These are phyloP conservation scores for Romanogobio albipinnatus DNA, from an alignment of 2,113 vertebrate genomes.

Conservation along the genomic window DNA sequence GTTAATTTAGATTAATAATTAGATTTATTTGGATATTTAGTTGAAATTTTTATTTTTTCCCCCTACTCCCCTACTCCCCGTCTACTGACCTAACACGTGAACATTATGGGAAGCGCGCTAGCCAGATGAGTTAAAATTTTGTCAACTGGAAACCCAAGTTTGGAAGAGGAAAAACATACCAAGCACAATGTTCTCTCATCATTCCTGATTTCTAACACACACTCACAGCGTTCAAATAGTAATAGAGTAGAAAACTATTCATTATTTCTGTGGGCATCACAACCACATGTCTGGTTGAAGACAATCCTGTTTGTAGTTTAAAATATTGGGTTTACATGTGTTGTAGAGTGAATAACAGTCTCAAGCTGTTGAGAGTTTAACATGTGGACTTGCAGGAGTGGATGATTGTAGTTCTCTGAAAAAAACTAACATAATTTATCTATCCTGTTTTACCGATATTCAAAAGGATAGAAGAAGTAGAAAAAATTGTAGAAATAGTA, in stretches of 20 bases:
- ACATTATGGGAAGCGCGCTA: no score
- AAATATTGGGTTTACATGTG: neutral
- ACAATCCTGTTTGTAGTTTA: conserved; percentile 1
- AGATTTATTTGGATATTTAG: no score
- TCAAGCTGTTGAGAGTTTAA: conserved; percentile 14
- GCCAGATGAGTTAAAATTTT: no score
- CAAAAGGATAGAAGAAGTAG: neutral
- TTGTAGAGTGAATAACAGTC: conserved; percentile 12
- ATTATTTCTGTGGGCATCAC: neutral
- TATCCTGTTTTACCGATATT: neutral
- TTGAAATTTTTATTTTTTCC: no score
- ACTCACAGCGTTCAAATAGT: neutral
- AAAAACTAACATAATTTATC: neutral
- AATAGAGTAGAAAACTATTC: neutral
- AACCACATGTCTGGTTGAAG: conserved; percentile 11
- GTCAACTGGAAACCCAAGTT: no score
- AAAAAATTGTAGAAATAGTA: neutral
- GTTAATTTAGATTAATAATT: no score
- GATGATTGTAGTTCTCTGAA: neutral
- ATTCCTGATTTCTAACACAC: no score
- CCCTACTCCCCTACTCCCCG: no score
- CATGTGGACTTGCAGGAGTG: neutral
- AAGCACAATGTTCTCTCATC: no score
- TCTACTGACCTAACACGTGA: no score
- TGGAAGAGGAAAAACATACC: no score